Evolutionary conservation across 2,113 vertebrate genomes (phyloP), one percentile per base, ranked within the genome.

Genomic region (Perca schrenkii): DNA sequence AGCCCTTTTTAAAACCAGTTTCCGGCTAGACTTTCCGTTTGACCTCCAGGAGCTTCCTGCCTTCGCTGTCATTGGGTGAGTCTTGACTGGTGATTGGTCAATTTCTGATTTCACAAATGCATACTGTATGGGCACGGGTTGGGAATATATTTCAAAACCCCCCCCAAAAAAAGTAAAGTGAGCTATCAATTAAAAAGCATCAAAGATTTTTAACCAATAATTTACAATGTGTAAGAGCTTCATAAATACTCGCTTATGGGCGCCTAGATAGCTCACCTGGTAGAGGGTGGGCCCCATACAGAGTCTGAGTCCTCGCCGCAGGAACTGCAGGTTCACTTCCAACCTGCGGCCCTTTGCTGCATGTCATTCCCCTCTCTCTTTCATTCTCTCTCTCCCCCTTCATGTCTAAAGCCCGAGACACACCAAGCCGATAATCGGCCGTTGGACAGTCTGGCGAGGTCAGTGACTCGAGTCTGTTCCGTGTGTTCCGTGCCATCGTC

Each of bases 41-140:
- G 98, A 99, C 95, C 97, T 99, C 70, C 98, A 99, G 92, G 98
- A 99, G 89, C 96, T 99, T 63, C 98, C 98, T 0, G 98, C 98
- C 74, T 99, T 99, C 0, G 98, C 98, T 0, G 97, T 99, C 74
- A 99, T 99, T 1, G 98, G 98, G 98, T 99, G 85, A 95, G 97
- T 84, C 31, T 46, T 10, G 1, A 67, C 3, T 47, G 2, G 11
- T 31, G 8, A 31, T 65, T n/a, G 4, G 10, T 17, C 3, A 8
- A 1, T 40, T 19, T 75, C 2, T 47, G 11, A 34, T 53, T 70
- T 66, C 8, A 47, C 2, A 22, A 7, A 49, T 8, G 14, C 15
- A 57, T 11, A 40, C 40, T 43, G 8, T 57, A 57, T 15, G 0
- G 19, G 6, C 4, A 40, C 4, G 2, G 0, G 12, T 49, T 31